Conservation (phyloP, 2,113 vertebrate species). For the Nothoprocta pentlandii region DNA sequence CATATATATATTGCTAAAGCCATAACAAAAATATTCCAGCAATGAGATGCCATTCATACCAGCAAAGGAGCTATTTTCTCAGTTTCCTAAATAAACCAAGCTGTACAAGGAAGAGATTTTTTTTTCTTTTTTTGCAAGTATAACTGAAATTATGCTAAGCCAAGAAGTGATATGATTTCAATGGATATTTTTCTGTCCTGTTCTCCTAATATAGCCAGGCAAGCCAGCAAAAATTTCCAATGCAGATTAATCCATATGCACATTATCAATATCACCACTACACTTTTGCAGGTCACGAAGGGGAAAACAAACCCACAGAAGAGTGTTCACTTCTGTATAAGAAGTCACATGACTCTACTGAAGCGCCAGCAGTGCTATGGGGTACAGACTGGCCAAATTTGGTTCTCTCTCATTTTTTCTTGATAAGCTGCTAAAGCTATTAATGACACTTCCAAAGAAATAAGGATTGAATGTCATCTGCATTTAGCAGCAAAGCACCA, state of each 20-base stretch:
- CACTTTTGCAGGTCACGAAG: neutral
- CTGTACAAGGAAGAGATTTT: neutral
- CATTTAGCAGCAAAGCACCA: neutral
- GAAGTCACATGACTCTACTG: neutral
- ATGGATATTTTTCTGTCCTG: neutral
- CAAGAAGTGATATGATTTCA: neutral
- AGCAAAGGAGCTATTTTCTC: conserved; percentile 36
- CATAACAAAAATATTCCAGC: conserved; percentile 19
- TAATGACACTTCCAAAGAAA: neutral
- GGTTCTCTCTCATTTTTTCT: neutral
- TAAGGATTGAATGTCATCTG: neutral
- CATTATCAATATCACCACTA: neutral
- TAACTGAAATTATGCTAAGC: neutral
- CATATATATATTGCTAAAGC: neutral
- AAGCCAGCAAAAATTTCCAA: neutral
- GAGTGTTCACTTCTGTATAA: neutral
- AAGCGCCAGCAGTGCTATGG: neutral
- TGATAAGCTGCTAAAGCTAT: neutral
- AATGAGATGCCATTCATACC: conserved; percentile 38
- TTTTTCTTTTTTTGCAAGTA: neutral
- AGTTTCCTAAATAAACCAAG: conserved; percentile 38
- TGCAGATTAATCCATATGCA: neutral
- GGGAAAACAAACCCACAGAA: neutral
- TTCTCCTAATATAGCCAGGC: neutral
- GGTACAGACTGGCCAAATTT: neutral